Percentiles rank a stretch among this genome's conserved stretches.
Evolutionary conservation across 2,113 vertebrate genomes (phyloP).

Genomic region (Meles meles): DNA sequence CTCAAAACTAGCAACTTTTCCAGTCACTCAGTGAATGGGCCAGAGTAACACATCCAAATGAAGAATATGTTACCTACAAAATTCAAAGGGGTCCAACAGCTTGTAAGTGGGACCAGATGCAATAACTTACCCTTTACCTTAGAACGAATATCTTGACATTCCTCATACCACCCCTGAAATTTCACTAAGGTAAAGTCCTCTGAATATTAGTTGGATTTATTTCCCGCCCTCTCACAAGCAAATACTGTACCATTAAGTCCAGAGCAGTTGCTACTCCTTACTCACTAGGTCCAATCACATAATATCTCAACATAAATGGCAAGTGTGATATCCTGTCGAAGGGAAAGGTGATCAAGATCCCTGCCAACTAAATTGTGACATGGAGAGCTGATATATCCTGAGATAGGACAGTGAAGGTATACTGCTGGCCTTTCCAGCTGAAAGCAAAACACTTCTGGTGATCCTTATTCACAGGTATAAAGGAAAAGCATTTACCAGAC

Average conservation of each 20-base stretch:
- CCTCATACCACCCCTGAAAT: neutral
- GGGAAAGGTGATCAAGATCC: neutral
- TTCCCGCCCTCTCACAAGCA: neutral
- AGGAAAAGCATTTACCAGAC: neutral
- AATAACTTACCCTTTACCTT: neutral
- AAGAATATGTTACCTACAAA: neutral
- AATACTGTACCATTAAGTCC: neutral
- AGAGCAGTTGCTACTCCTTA: neutral
- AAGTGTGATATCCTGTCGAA: neutral
- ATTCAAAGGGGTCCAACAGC: neutral
- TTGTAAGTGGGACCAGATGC: neutral
- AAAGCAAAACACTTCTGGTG: neutral
- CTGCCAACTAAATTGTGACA: neutral
- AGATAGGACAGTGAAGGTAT: no score
- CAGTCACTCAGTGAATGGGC: neutral
- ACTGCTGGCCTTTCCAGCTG: neutral
- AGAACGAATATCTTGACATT: neutral
- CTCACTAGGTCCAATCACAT: neutral
- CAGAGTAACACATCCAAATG: neutral
- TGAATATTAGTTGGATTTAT: neutral
- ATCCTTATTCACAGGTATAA: neutral
- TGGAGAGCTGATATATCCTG: neutral
- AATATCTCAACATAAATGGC: neutral
- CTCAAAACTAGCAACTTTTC: neutral
- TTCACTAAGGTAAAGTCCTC: neutral